A percentile compares a stretch with the other conserved stretches of the same genome.
phyloP scores from a whole-genome alignment of 1,140 invertebrate species.

The Drosophila tsacasi region DNA sequence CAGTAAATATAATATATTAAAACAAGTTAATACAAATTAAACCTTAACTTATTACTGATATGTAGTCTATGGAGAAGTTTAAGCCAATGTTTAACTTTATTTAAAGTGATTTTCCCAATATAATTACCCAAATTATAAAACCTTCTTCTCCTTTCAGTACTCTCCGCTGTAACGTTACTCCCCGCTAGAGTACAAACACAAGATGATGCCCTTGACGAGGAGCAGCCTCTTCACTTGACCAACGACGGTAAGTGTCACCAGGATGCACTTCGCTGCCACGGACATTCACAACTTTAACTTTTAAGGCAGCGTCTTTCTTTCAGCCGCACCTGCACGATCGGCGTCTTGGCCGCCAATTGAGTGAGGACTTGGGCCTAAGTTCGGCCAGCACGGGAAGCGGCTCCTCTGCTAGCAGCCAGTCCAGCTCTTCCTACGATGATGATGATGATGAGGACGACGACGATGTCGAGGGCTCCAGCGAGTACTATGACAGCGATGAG shows the following conservation, averaged over 20 bases:
- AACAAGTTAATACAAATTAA: neutral
- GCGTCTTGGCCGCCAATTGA: conserved; percentile 69
- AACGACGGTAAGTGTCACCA: conserved; percentile 77
- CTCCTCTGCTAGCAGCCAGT: conserved; percentile 43
- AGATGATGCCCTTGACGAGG: conserved; percentile 53
- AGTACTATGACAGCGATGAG: conserved; percentile 79
- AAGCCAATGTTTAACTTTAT: neutral
- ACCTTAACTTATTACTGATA: neutral
- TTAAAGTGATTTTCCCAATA: neutral
- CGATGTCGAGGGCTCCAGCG: conserved; percentile 68
- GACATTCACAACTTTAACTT: conserved; percentile 83
- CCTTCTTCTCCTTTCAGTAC: conserved; percentile 16
- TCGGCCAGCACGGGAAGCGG: conserved; percentile 49
- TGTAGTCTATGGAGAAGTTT: too few species aligned
- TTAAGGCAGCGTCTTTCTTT: conserved; percentile 85
- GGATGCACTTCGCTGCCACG: conserved; percentile 35
- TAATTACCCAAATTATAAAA: neutral
- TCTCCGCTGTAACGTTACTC: conserved; percentile 18
- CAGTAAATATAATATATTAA: neutral
- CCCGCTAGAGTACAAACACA: neutral
- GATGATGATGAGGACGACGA: conserved; percentile 60
- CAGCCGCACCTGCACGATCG: conserved; percentile 76
- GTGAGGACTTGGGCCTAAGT: conserved; percentile 37
- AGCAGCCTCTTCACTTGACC: conserved; percentile 70
- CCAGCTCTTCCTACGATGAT: conserved; percentile 36